Base-by-base conservation (phyloP, 2,113 vertebrate species). In the Capreolus pygargus region DNA sequence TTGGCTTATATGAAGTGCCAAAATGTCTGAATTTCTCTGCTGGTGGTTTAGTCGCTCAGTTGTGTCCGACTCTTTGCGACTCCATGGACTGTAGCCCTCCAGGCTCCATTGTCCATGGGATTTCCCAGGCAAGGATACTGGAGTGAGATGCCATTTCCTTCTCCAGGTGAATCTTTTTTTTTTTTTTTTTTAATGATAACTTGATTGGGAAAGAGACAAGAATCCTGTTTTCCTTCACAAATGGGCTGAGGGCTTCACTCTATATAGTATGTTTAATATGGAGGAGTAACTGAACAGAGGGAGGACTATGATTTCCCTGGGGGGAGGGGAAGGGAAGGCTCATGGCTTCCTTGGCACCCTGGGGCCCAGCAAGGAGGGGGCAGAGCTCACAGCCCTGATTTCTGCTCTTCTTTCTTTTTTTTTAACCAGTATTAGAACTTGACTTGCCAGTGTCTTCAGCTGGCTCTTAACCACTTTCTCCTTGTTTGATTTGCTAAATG, bases 401-500 rank as follows among this genome's bases (percentile, higher is more conserved):
- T 45, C 43, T 0, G 1, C 43, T 52, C 43, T 39, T 36, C 47
- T 39, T 82, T 21, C 33, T 93, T 87, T 52, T 52, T 52, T 33
- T 55, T n/a, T n/a, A 17, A 50, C 78, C 28, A n/a, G 86, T 28
- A 2, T 64, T n/a, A 16, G 89, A 50, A 58, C 16, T 81, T 19
- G 45, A 52, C 36, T 86, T 36, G 50, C 45, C 39, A 39, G 83
- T 5, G 6, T 91, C 93, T 89, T 81, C 79, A 61, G 92, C 90
- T 97, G 95, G 57, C 39, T 97, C 64, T 79, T 89, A 82, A 82
- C 74, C 7, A 13, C 52, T 52, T 50, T 88, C 92, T 97, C 50
- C 92, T 91, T 95, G 89, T 98, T 98, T 97, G 93, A 94, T 95
- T 92, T 96, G 89, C 89, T 94, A 93, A 95, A 67, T 95, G 82